phyloP scores from a whole-genome alignment of 2,113 vertebrate species.

The Epinephelus fuscoguttatus region DNA sequence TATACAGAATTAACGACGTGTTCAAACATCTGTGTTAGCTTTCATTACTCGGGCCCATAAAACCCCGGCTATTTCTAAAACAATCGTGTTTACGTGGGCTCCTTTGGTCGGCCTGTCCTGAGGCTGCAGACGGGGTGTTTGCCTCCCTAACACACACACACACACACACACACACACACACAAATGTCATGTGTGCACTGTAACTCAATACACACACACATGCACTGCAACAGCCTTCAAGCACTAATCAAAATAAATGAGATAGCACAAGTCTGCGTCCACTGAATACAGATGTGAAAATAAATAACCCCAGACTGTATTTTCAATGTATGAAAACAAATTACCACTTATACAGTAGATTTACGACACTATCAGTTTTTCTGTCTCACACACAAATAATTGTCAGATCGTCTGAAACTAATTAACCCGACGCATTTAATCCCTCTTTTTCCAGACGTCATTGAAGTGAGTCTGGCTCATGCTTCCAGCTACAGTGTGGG shows the following conservation, averaged over 20 bases:
- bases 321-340: constrained; percentile 56
- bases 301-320: constrained; percentile 47
- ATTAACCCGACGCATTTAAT: constrained; percentile 60
- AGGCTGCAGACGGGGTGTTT: constrained; percentile 33
- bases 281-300: constrained; percentile 63
- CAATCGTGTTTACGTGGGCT: constrained; percentile 74
- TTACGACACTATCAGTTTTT: constrained; percentile 45
- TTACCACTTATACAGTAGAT: constrained; percentile 55
- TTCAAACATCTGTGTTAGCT: constrained; percentile 77
- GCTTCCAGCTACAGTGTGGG: constrained; percentile 35
- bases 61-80: constrained; percentile 66
- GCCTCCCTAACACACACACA: constrained; percentile 38
- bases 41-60: constrained; percentile 71
- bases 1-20: constrained; percentile 72
- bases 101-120: constrained; percentile 51
- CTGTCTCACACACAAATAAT: constrained; percentile 47
- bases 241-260: constrained; percentile 70
- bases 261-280: constrained; percentile 44
- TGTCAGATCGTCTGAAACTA: constrained; percentile 62
- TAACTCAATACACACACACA: constrained; percentile 40
- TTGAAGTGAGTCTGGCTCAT: constrained; percentile 58
- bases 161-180: constrained; percentile 29
- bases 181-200: constrained; percentile 29
- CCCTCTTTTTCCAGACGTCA: constrained; percentile 66
- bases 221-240: constrained; percentile 16